Percentiles rank a stretch among this genome's conserved stretches.
Evolutionary conservation across 2,888 invertebrate species (phyloP).

Genomic region (Apodemia duryi): DNA sequence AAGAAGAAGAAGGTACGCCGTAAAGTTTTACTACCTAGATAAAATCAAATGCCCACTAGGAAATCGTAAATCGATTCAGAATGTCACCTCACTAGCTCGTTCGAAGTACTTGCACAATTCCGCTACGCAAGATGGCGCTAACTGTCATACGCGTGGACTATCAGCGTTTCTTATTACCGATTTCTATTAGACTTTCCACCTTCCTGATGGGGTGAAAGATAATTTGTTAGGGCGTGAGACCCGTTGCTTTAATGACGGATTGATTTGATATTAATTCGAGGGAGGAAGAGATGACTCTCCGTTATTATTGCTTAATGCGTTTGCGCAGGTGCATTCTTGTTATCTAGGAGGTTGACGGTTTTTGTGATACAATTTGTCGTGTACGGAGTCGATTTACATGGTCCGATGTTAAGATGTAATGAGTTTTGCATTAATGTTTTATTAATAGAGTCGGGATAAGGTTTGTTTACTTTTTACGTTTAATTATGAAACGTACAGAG

Average conservation of each 20-base stretch:
- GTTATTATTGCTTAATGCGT: constrained; percentile 46
- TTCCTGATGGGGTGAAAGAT: constrained; percentile 75
- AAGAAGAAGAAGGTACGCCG: neutral
- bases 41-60: neutral
- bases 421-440: constrained; percentile 26
- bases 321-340: constrained; percentile 46
- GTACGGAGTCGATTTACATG: constrained; percentile 32
- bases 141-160: constrained; percentile 60
- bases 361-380: constrained; percentile 33
- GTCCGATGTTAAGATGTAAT: constrained; percentile 26
- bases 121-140: constrained; percentile 54
- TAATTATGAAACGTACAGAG: constrained; percentile 13
- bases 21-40: neutral
- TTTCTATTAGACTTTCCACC: constrained; percentile 77
- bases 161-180: constrained; percentile 74
- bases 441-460: constrained; percentile 6
- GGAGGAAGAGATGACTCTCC: constrained; percentile 56
- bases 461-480: constrained; percentile 15
- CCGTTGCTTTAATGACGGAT: constrained; percentile 69
- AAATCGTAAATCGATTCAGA: constrained; percentile 3
- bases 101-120: constrained; percentile 34
- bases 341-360: constrained; percentile 49
- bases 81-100: constrained; percentile 28
- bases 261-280: constrained; percentile 77
- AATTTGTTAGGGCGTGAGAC: constrained; percentile 72